These are phyloP conservation scores for Drosophila robusta DNA, from an alignment of 2,888 invertebrate genomes.

Conservation along the genomic window DNA sequence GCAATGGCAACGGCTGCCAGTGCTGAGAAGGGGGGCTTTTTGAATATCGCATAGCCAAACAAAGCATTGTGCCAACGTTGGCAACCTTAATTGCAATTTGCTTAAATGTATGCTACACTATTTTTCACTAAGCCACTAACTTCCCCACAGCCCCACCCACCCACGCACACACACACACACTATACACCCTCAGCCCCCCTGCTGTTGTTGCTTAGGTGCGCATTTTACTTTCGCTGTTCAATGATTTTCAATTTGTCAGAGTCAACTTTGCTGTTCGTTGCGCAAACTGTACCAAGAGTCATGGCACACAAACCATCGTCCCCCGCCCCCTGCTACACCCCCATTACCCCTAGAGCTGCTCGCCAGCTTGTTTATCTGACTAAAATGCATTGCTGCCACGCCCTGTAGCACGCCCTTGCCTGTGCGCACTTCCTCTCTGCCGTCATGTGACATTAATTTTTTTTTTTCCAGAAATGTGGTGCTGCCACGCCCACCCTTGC, in stretches of 20 bases:
- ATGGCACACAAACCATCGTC: slow-evolving; percentile 21
- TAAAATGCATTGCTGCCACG: slow-evolving; percentile 62
- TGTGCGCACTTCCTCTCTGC: slow-evolving; percentile 4
- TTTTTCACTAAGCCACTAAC: slow-evolving; percentile 58
- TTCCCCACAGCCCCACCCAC: neutral
- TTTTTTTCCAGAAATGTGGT: slow-evolving; percentile 7
- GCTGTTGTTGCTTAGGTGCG: slow-evolving; percentile 52
- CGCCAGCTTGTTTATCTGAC: slow-evolving; percentile 63
- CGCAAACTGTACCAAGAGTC: slow-evolving; percentile 69
- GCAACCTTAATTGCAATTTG: slow-evolving; percentile 75
- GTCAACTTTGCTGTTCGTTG: slow-evolving; percentile 57
- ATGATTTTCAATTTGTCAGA: slow-evolving; percentile 78
- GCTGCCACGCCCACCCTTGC: neutral
- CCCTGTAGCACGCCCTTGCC: slow-evolving; percentile 26
- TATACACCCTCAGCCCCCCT: neutral
- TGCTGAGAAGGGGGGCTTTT: neutral
- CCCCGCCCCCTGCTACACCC: too few relatives aligned
- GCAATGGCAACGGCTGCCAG: slow-evolving; percentile 23
- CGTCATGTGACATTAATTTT: slow-evolving; percentile 76
- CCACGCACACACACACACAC: neutral
- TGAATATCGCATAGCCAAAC: slow-evolving; percentile 51
- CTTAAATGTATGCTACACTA: slow-evolving; percentile 76
- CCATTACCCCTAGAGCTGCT: neutral
- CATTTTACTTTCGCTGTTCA: slow-evolving; percentile 65
- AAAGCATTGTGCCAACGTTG: slow-evolving; percentile 60